These are phyloP conservation scores for Torymus aiolomorphi DNA, from an alignment of 2,888 invertebrate genomes.

Conservation along the genomic window DNA sequence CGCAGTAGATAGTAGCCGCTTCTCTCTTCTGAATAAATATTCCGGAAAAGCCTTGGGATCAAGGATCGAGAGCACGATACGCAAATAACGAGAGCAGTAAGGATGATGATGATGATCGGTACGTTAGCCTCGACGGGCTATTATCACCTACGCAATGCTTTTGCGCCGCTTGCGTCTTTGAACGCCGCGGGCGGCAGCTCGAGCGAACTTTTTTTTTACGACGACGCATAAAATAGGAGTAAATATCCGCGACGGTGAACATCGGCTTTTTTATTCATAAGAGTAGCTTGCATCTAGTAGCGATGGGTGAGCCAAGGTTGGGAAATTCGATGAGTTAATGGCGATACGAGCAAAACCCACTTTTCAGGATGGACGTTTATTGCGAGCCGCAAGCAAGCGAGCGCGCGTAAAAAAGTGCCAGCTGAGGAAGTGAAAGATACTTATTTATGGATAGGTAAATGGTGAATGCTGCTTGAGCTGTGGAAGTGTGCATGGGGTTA, in stretches of 20 bases:
- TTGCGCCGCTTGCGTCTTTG: neutral
- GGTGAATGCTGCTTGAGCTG: no score
- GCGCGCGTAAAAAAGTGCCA: no score
- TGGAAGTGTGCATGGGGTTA: no score
- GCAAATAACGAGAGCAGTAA: slow-evolving; percentile 46
- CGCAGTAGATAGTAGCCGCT: neutral
- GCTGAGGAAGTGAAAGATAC: no score
- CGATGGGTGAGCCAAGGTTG: slow-evolving; percentile 26
- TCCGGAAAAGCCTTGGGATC: slow-evolving; percentile 54
- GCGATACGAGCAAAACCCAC: slow-evolving; percentile 18
- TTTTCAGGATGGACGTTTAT: neutral
- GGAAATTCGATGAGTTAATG: slow-evolving; percentile 48
- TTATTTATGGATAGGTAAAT: no score
- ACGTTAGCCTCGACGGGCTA: slow-evolving; percentile 46
- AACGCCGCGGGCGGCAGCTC: neutral
- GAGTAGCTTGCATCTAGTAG: neutral
- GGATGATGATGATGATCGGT: slow-evolving; percentile 44
- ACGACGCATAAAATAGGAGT: slow-evolving; percentile 38
- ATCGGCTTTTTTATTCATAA: slow-evolving; percentile 6
- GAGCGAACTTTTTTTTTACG: slow-evolving; percentile 27
- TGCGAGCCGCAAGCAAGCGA: neutral
- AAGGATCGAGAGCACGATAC: slow-evolving; percentile 34
- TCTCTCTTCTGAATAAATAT: neutral
- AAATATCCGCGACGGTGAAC: neutral
- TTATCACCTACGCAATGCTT: slow-evolving; percentile 43